Percentiles rank a stretch among this genome's conserved stretches.
These are phyloP conservation scores for Stichodactyla mertensii DNA, from an alignment of 64 coral and sea anemone genomes.

Conservation along the genomic window DNA sequence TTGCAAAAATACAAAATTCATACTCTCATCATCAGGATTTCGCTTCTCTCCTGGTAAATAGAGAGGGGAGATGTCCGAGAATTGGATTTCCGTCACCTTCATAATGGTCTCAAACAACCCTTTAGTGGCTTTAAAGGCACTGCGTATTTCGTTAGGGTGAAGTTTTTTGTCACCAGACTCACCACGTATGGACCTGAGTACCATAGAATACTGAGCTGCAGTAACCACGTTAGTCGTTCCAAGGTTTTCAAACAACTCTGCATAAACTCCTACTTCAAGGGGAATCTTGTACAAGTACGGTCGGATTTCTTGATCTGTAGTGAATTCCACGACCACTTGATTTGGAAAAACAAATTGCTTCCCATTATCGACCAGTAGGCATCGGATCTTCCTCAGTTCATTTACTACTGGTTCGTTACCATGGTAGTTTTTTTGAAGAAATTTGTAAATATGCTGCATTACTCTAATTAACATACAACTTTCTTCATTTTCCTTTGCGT, in stretches of 20 bases:
- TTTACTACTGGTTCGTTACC: not conserved
- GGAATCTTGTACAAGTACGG: slow-evolving; percentile 55
- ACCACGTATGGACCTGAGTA: slow-evolving; percentile 26
- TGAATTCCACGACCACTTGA: slow-evolving; percentile 36
- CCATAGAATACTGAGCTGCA: slow-evolving; percentile 35
- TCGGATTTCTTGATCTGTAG: slow-evolving; percentile 24
- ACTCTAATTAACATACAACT: not conserved
- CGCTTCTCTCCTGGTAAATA: not conserved
- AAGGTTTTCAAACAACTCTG: slow-evolving; percentile 34
- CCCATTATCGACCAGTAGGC: slow-evolving; percentile 34
- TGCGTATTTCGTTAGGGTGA: slow-evolving; percentile 17
- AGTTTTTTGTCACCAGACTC: not conserved
- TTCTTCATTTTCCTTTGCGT: not conserved
- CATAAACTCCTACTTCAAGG: slow-evolving; percentile 32
- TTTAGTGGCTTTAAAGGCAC: slow-evolving; percentile 20
- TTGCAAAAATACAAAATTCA: not conserved
- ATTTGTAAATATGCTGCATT: slow-evolving; percentile 29
- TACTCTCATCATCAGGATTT: not conserved
- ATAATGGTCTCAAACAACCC: slow-evolving; percentile 22
- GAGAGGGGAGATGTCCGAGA: not conserved
- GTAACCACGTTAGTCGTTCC: slow-evolving; percentile 26
- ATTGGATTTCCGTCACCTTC: not conserved
- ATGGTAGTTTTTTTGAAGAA: slow-evolving; percentile 22
- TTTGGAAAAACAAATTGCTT: slow-evolving; percentile 13
- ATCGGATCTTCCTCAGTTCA: not conserved